Evolutionary conservation across 2,797 vertebrate genomes (phyloP).

Genomic region (Xenentodon cancila): DNA sequence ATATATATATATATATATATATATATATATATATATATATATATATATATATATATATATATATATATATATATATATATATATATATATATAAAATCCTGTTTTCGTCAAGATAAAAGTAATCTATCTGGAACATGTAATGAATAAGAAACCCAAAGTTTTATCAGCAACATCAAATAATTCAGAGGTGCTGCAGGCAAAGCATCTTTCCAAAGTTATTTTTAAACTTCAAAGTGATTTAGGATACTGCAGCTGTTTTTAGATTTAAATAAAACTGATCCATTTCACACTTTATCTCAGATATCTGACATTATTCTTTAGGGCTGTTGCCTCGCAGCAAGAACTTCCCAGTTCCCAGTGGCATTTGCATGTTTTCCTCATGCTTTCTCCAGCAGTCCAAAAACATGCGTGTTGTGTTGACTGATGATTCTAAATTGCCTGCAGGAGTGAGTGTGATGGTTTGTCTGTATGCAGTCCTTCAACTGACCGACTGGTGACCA

Average conservation of each 20-base stretch:
- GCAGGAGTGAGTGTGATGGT: too few species aligned
- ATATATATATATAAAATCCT: slow-evolving; percentile 33
- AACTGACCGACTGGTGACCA: too few species aligned
- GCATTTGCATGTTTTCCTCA: too few species aligned
- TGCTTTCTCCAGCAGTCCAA: too few species aligned
- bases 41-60: too few species aligned
- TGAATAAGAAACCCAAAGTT: slow-evolving; percentile 6
- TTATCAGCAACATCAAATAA: slow-evolving; percentile 19
- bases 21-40: too few species aligned
- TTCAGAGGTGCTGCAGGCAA: slow-evolving; percentile 22
- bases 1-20: too few species aligned
- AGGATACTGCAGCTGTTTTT: not conserved
- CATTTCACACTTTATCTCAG: slow-evolving; percentile 5
- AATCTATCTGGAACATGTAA: slow-evolving; percentile 15
- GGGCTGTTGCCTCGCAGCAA: not conserved
- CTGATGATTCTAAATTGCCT: too few species aligned
- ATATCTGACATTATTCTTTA: slow-evolving; percentile 1
- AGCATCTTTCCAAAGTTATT: slow-evolving; percentile 5
- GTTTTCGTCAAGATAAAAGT: slow-evolving; percentile 36
- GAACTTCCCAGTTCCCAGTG: too few species aligned
- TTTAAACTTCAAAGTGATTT: slow-evolving; percentile 21
- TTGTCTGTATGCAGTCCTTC: too few species aligned
- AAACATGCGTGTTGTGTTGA: too few species aligned
- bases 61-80: too few species aligned
- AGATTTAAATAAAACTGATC: not conserved